Conservation (phyloP, 1,140 invertebrate genomes). For the Bombus sylvicola region DNA sequence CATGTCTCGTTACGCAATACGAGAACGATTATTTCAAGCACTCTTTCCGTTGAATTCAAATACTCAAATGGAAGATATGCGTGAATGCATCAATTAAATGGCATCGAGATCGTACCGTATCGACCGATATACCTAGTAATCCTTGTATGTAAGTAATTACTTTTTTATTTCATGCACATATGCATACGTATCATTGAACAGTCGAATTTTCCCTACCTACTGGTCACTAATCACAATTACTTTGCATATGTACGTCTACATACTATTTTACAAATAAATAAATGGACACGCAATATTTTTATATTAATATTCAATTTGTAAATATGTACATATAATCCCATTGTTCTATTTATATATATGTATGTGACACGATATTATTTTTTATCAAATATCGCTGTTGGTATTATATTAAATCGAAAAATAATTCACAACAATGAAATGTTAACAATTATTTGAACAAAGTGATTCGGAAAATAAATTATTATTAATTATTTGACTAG, state of each 20-base stretch:
- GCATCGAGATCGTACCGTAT: neutral
- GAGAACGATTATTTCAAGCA: slow-evolving; percentile 72
- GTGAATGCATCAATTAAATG: slow-evolving; percentile 18
- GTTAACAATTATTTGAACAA: too few species aligned
- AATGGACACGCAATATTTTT: neutral
- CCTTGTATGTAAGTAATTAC: neutral
- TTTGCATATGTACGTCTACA: neutral
- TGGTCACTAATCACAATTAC: neutral
- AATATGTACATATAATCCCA: neutral
- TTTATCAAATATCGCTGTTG: neutral
- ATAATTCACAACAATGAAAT: neutral
- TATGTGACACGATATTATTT: neutral
- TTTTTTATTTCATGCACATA: too few species aligned
- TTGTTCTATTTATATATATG: neutral
- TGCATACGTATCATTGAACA: too few species aligned
- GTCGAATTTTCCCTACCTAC: too few species aligned
- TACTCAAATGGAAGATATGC: slow-evolving; percentile 15
- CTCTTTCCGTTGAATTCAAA: slow-evolving; percentile 47
- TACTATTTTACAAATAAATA: neutral
- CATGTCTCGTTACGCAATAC: slow-evolving; percentile 76
- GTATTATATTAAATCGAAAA: neutral
- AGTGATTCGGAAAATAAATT: too few species aligned
- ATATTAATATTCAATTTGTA: neutral
- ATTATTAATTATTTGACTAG: neutral
- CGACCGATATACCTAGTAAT: neutral